Evolutionary conservation across 2,888 invertebrate genomes (phyloP), one percentile per base, ranked within the genome.

Genomic region (Meiosimyza platycephala): DNA sequence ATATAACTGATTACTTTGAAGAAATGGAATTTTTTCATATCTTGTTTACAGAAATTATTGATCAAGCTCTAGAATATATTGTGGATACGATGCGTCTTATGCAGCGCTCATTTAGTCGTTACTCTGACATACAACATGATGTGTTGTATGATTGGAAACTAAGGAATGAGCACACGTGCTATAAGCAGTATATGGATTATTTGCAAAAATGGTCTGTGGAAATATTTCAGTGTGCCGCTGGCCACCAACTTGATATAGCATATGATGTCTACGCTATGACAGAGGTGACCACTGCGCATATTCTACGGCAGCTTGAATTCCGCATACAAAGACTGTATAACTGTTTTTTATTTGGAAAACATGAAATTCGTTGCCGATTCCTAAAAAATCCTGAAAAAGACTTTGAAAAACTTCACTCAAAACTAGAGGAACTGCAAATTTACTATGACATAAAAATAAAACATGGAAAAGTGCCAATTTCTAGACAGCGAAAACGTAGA

Each of bases 21-120:
- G 86, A 86, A 80, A 85, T 85, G 84, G 86, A 86, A 69, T 84
- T 82, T 72, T 82, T 86, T 62, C 80, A 84, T 54, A 77, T 83
- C 15, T 77, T 81, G 76, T 79, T 85, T 59, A 80, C 80, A 0
- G 84, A 82, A 74, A 77, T 84, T 40, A 75, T 85, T 4, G 84
- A 86, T 70, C 82, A 85, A 70, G 81, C 82, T n/a, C 66, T 81
- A 2, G 85, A 83, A 59, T 85, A 82, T 51, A 79, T 81, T 4
- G 75, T 78, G 3, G 80, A 82, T 55, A 80, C 80, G 9, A 73
- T 85, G 51, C 64, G 74, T 1, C 74, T 77, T 2, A 77, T 80
- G n/a, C 79, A 80, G 62, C 78, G 73, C 6, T 80, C 80, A 7
- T 82, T 83, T 54, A 72, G 74, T 13, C 77, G 78, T 51, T 84